Base-by-base conservation (phyloP, 1,140 invertebrate genomes). In the Muscidifurax raptorellus region DNA sequence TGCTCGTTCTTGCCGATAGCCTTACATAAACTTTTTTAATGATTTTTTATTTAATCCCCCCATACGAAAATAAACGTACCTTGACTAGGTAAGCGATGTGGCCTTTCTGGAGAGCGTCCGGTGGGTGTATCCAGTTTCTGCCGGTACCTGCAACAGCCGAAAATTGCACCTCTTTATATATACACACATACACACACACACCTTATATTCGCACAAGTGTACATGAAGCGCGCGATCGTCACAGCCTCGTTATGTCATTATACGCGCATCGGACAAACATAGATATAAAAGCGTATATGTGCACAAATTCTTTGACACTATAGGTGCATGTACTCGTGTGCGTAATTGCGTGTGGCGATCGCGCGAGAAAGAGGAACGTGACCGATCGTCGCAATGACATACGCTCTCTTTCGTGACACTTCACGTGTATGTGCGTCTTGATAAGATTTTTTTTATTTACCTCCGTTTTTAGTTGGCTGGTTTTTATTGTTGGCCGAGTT, bases 31-130 rank as follows among this genome's bases (percentile, higher is more conserved):
- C 18, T 22, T 59, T 59, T 59, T 59, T n/a, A n/a, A n/a, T n/a
- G n/a, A n/a, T n/a, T 59, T 59, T 18, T 7, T 22, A 5, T 47
- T 47, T 47, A 40, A 40, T 40, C 36, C 36, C 0, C 36, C 36
- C 9, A 40, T 40, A 40, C 10, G 7, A 40, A 74, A 74, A 32
- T 30, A 0, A 74, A 52, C 40, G n/a, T 94, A 98, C 97, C 96
- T 99, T 99, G 92, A 99, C 98, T 94, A 98, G 95, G 95, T 99
- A 99, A 64, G 97, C 97, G 86, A 99, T 98, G 90, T 99, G 98
- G 80, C 98, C 98, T 92, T 96, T 97, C 89, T 98, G 96, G 9
- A 99, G 94, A n/a, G 97, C 95, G 89, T 99, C 98, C 44, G 98
- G 97, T 83, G 97, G 96, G 93, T 99, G 98, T 88, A 99, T 96